Evolutionary conservation across 2,888 invertebrate species (phyloP).

Genomic region (Lingula anatina): DNA sequence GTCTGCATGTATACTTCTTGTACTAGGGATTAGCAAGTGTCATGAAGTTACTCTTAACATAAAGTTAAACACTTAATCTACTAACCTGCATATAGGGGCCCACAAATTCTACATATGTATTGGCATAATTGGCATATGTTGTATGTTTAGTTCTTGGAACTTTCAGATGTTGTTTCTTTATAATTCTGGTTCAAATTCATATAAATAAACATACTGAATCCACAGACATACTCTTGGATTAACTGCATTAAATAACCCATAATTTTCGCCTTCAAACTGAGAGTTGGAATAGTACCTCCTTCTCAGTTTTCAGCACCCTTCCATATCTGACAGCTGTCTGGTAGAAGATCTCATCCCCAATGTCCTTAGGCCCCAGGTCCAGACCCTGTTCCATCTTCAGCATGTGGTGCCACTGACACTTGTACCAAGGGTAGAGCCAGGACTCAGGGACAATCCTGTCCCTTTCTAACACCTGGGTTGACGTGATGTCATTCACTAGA

Average conservation of each 20-base stretch:
- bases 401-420: constrained; percentile 67
- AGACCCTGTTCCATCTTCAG: constrained; percentile 66
- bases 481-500: constrained; percentile 66
- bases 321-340: constrained; percentile 64
- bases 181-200: background rate
- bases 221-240: too few species aligned
- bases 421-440: constrained; percentile 64
- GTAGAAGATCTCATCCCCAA: constrained; percentile 53
- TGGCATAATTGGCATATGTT: too few species aligned
- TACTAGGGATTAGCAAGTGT: too few species aligned
- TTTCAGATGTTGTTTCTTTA: background rate
- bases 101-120: too few species aligned
- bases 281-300: constrained; percentile 49
- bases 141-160: too few species aligned
- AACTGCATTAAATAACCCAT: too few species aligned
- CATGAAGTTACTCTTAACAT: too few species aligned
- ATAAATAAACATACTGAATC: too few species aligned
- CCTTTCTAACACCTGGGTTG: constrained; percentile 63
- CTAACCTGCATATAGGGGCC: too few species aligned
- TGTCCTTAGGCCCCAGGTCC: constrained; percentile 59
- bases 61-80: too few species aligned
- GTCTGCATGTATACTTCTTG: background rate
- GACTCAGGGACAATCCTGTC: constrained; percentile 67
- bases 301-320: constrained; percentile 59
- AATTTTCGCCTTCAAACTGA: background rate